Percentiles rank a stretch among this genome's conserved stretches.
These are phyloP conservation scores for Cardinalis cardinalis DNA, from an alignment of 2,113 vertebrate genomes.

Conservation along the genomic window DNA sequence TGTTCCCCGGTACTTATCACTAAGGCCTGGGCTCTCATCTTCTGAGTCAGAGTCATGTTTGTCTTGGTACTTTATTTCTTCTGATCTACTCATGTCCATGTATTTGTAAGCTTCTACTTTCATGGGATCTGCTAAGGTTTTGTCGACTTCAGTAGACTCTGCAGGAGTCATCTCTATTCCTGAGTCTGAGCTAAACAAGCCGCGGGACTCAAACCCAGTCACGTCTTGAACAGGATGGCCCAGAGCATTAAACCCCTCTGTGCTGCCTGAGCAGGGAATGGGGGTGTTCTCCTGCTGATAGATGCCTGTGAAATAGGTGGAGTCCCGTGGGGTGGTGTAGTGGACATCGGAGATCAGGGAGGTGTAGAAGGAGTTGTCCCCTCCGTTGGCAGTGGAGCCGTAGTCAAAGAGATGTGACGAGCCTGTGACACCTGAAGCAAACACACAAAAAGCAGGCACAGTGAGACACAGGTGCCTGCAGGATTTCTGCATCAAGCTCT, in stretches of 20 bases:
- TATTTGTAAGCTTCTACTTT: conserved; percentile 91
- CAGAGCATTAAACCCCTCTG: conserved; percentile 54
- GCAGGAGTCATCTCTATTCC: conserved; percentile 88
- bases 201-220: conserved; percentile 73
- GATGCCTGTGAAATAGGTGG: conserved; percentile 83
- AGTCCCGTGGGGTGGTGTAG: conserved; percentile 73
- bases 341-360: conserved; percentile 85
- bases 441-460: neutral
- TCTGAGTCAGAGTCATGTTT: conserved; percentile 45
- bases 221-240: conserved; percentile 70
- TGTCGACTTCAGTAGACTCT: conserved; percentile 78
- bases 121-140: conserved; percentile 79
- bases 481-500: neutral
- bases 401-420: conserved; percentile 39
- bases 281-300: conserved; percentile 72
- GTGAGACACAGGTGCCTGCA: neutral
- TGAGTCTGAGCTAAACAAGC: conserved; percentile 85
- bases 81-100: conserved; percentile 90
- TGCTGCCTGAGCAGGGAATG: conserved; percentile 51
- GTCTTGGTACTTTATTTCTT: conserved; percentile 71
- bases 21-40: conserved; percentile 67
- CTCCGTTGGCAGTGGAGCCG: conserved; percentile 68
- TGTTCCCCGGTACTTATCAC: conserved; percentile 37
- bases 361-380: conserved; percentile 85
- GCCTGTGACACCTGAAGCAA: conserved; percentile 75